Percentiles rank a stretch among this genome's conserved stretches.
Evolutionary conservation across 2,113 vertebrate genomes (phyloP).

Genomic region (Thamnophis sirtalis): DNA sequence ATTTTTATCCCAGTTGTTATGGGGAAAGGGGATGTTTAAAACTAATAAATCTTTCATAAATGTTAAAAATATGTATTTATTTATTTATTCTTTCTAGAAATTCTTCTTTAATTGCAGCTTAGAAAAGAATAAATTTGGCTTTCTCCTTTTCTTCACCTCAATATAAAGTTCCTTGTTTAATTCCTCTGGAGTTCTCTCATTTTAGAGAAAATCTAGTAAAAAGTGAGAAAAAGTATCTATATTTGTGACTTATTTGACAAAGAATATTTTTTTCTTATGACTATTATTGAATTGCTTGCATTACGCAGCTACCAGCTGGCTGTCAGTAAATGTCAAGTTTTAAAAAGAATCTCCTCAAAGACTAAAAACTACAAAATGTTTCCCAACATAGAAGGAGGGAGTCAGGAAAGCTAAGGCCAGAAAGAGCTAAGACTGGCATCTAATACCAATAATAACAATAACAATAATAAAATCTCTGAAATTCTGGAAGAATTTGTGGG

Average conservation of each 20-base stretch:
- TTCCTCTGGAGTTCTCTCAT: background rate
- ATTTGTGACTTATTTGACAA: background rate
- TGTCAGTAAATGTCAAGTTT: background rate
- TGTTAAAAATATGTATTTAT: background rate
- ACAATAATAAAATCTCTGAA: too few species aligned
- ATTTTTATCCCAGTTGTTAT: background rate
- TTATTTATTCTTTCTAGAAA: background rate
- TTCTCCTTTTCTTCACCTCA: background rate
- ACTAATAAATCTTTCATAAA: background rate
- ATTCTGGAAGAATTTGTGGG: too few species aligned
- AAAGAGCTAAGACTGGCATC: too few species aligned
- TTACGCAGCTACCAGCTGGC: background rate
- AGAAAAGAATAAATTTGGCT: background rate
- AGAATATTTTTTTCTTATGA: background rate
- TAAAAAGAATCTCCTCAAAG: background rate
- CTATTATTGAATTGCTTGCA: background rate
- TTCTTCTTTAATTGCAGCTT: background rate
- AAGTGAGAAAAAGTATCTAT: background rate
- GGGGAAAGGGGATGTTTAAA: background rate
- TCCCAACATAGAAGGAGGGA: background rate
- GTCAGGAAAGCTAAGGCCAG: too few species aligned
- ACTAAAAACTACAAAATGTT: background rate
- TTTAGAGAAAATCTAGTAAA: background rate
- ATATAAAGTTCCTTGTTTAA: background rate
- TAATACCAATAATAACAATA: too few species aligned